Evolutionary conservation across 2,888 invertebrate species (phyloP).

Genomic region (Leptopilina myrica): DNA sequence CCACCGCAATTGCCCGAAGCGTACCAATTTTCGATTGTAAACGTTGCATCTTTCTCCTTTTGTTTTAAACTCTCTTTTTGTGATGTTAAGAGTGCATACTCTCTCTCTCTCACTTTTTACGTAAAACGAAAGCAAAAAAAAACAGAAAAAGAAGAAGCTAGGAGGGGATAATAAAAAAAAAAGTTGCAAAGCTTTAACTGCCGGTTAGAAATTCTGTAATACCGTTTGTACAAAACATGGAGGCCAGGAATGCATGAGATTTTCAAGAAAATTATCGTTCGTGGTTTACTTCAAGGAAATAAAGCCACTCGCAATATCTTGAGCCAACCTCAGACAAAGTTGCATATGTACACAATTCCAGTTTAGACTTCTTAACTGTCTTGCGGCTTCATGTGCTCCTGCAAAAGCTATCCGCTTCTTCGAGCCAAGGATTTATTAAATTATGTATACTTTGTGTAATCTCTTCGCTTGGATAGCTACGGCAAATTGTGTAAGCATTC

Average conservation of each 20-base stretch:
- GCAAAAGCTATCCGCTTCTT: constrained; percentile 49
- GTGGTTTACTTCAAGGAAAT: constrained; percentile 36
- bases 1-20: constrained; percentile 17
- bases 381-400: constrained; percentile 49
- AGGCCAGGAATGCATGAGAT: constrained; percentile 22
- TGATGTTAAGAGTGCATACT: background rate
- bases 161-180: background rate
- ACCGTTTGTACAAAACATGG: background rate
- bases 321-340: constrained; percentile 41
- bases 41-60: constrained; percentile 9
- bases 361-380: constrained; percentile 59
- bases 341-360: constrained; percentile 59
- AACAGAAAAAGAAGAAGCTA: background rate
- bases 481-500: constrained; percentile 23
- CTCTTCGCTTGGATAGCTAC: constrained; percentile 46
- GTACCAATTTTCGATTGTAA: constrained; percentile 25
- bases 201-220: constrained; percentile 19
- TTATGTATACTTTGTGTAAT: constrained; percentile 52
- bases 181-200: constrained; percentile 16
- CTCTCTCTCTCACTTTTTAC: background rate
- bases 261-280: constrained; percentile 37
- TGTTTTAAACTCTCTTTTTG: background rate
- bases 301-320: constrained; percentile 39
- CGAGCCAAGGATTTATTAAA: constrained; percentile 54
- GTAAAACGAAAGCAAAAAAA: background rate